A percentile compares a stretch with the other conserved stretches of the same genome.
phyloP scores from a whole-genome alignment of 2,888 invertebrate genomes.

The Aphrophora alni region DNA sequence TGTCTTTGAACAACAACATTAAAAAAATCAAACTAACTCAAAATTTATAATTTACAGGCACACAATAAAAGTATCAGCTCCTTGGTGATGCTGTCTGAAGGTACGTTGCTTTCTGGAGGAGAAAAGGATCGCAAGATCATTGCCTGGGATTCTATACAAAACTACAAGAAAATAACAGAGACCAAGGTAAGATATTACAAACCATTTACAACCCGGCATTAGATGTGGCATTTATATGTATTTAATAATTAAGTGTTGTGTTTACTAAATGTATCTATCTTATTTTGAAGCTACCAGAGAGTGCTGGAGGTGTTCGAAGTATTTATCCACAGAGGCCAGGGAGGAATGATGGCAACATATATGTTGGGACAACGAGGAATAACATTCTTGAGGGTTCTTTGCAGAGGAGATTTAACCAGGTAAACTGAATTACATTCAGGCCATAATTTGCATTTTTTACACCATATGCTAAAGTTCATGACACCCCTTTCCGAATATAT shows the following conservation, averaged over 20 bases:
- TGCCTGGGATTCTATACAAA: slow-evolving; percentile 91
- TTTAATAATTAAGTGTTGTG: too few relatives aligned
- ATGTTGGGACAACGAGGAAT: slow-evolving; percentile 88
- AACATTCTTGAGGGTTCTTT: slow-evolving; percentile 90
- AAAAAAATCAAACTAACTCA: too few relatives aligned
- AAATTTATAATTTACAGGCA: slow-evolving; percentile 68
- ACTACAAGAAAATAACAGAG: slow-evolving; percentile 88
- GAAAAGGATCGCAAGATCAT: slow-evolving; percentile 90
- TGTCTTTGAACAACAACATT: too few relatives aligned
- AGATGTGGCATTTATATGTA: too few relatives aligned
- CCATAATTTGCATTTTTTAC: too few relatives aligned
- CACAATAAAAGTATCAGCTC: slow-evolving; percentile 89
- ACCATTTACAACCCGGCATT: too few relatives aligned
- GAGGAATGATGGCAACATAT: slow-evolving; percentile 87
- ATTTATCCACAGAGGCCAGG: slow-evolving; percentile 89
- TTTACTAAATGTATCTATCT: too few relatives aligned
- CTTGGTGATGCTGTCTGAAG: slow-evolving; percentile 87
- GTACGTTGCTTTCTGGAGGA: slow-evolving; percentile 87
- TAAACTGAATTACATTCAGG: too few relatives aligned
- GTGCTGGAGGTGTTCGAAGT: slow-evolving; percentile 86
- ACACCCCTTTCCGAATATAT: too few relatives aligned
- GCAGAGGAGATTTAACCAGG: slow-evolving; percentile 85
- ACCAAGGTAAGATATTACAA: slow-evolving; percentile 69
- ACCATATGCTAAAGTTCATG: too few relatives aligned
- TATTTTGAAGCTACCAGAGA: too few relatives aligned